Base-by-base conservation (phyloP, 1,140 invertebrate genomes). In the Maniola jurtina region DNA sequence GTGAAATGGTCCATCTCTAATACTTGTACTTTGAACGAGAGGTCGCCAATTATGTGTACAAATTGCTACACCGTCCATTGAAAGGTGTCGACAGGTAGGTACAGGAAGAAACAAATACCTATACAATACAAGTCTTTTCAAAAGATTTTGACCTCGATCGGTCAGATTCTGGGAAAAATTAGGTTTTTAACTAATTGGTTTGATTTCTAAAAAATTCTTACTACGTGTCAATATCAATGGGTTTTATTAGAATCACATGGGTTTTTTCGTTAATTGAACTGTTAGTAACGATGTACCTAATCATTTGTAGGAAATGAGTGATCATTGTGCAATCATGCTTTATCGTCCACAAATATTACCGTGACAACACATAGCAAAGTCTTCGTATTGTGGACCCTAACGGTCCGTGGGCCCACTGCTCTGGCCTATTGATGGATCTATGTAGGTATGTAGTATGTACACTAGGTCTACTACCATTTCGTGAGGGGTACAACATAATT, bases 11-110 rank as follows among this genome's bases (percentile, higher is more conserved):
- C 25, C 1, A 25, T 25, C 25, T 25, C 25, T 25, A 25, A 25
- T 25, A 25, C 25, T 25, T 2, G 25, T 25, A 56, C 74, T 76
- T 77, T 68, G 50, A 61, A 58, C 15, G 52, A 70, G 68, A 84
- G 80, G 82, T 79, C 78, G 65, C 74, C 64, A 64, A 77, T 85
- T 85, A 79, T 81, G 65, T 54, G 48, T 57, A 72, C 58, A 70
- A 75, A 76, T 73, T 74, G 69, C 58, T 76, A 61, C 66, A 68
- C 70, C 38, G 42, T 40, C 61, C 74, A 79, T 81, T 80, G 70
- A 81, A 63, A 71, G 35, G 5, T 55, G 55, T 56, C 42, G 60
- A 62, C 66, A n/a, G n/a, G n/a, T n/a, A n/a, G 62, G 71, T 76
- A 61, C 71, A 80, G 79, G 79, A 84, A 83, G 77, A 70, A 35